These are phyloP conservation scores for Gastracanthus pulcherrimus DNA, from an alignment of 2,888 invertebrate genomes.

Conservation along the genomic window DNA sequence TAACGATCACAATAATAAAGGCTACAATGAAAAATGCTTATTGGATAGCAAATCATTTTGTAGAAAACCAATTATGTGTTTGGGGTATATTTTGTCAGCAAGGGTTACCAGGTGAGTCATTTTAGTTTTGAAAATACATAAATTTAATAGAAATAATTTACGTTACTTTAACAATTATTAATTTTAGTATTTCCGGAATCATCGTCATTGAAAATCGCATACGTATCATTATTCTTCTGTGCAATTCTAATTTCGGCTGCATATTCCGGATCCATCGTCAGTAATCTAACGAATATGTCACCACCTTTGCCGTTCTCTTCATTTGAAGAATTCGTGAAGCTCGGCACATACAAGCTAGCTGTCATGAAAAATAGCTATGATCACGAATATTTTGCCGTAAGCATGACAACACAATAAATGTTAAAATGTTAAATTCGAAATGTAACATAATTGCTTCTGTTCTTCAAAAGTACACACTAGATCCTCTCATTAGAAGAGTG, in stretches of 20 bases:
- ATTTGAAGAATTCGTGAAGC: background rate
- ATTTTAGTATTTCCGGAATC: slow-evolving; percentile 12
- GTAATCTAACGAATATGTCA: slow-evolving; percentile 13
- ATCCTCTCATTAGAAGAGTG: background rate
- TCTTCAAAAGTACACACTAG: background rate
- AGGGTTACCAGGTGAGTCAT: slow-evolving; percentile 24
- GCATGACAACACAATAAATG: no score
- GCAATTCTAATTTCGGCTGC: background rate
- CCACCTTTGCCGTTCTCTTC: slow-evolving; percentile 13
- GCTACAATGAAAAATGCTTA: background rate
- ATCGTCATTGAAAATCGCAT: background rate
- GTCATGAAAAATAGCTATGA: slow-evolving; percentile 15
- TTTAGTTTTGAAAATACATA: background rate
- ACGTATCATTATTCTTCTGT: slow-evolving; percentile 15
- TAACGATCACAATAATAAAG: background rate
- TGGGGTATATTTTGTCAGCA: background rate
- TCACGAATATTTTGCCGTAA: slow-evolving; percentile 10
- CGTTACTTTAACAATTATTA: background rate
- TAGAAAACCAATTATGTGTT: no score
- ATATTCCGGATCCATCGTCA: slow-evolving; percentile 37
- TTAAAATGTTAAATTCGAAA: no score
- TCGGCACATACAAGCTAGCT: slow-evolving; percentile 34
- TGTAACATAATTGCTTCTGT: no score
- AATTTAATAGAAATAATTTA: background rate
- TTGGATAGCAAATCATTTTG: no score